Conservation (phyloP, 2,113 vertebrate species). For the Urocitellus parryii region DNA sequence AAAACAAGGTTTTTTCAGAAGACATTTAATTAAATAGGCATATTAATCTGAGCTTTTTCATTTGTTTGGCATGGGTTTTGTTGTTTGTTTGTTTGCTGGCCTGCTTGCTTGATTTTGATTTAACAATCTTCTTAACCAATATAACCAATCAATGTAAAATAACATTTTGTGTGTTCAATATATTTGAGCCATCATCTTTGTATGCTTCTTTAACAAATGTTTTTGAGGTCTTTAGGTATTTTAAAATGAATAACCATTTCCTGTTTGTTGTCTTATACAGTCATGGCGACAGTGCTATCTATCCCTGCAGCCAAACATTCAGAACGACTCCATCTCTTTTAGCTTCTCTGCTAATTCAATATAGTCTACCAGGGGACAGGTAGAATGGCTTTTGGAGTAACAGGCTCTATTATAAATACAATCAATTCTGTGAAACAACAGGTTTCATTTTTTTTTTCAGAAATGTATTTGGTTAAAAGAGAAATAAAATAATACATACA, state of each 20-base stretch:
- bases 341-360: not conserved
- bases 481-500: not conserved
- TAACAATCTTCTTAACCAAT: not conserved
- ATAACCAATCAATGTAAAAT: not conserved
- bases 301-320: not conserved
- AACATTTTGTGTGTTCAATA: not conserved
- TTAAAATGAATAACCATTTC: not conserved
- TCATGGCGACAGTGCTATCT: not conserved
- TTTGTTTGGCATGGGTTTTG: not conserved
- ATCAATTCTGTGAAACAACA: slow-evolving; percentile 3
- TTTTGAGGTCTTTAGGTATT: not conserved
- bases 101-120: not conserved
- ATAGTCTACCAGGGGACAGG: not conserved
- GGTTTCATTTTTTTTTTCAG: slow-evolving; percentile 26
- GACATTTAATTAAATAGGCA: not conserved
- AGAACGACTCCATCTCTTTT: not conserved
- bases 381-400: slow-evolving; percentile 1
- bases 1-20: slow-evolving; percentile 43
- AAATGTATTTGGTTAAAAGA: slow-evolving; percentile 29
- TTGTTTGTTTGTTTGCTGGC: not conserved
- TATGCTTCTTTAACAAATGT: not conserved
- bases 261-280: not conserved
- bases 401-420: slow-evolving; percentile 23
- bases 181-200: not conserved
- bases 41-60: not conserved